Conservation (phyloP, 2,113 vertebrate genomes). For the Panthera leo region DNA sequence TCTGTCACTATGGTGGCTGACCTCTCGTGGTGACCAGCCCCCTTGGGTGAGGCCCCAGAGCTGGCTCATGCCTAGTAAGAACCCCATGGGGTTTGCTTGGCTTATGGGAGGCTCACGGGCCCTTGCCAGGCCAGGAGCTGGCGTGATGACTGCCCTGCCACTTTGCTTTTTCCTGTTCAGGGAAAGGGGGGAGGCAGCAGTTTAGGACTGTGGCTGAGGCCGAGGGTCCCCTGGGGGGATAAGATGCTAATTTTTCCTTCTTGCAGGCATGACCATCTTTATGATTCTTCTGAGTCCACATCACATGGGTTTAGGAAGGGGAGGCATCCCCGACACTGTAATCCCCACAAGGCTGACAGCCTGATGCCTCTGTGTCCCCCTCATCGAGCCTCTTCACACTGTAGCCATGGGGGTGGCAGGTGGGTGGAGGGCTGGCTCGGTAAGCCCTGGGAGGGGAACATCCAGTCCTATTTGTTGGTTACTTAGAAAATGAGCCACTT, state of each 20-base stretch:
- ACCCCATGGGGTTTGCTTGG: background rate
- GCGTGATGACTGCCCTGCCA: background rate
- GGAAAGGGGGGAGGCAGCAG: background rate
- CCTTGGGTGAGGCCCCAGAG: conserved; percentile 4
- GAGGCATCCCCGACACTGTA: background rate
- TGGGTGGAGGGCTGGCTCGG: background rate
- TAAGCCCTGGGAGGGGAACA: background rate
- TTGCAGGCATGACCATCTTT: background rate
- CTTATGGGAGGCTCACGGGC: background rate
- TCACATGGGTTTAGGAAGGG: background rate
- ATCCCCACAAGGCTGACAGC: background rate
- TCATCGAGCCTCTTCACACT: background rate
- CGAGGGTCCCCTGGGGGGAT: background rate
- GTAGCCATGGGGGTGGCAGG: background rate
- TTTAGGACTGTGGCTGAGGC: background rate
- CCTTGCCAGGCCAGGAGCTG: background rate
- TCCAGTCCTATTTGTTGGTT: background rate
- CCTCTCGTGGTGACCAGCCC: background rate
- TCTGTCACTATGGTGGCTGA: background rate
- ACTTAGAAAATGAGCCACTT: background rate
- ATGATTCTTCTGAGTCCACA: background rate
- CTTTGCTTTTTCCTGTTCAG: background rate
- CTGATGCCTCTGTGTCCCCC: background rate
- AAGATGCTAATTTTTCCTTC: background rate
- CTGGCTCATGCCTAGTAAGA: background rate